Evolutionary conservation across 2,113 vertebrate genomes (phyloP).

Genomic region (Lophius piscatorius): DNA sequence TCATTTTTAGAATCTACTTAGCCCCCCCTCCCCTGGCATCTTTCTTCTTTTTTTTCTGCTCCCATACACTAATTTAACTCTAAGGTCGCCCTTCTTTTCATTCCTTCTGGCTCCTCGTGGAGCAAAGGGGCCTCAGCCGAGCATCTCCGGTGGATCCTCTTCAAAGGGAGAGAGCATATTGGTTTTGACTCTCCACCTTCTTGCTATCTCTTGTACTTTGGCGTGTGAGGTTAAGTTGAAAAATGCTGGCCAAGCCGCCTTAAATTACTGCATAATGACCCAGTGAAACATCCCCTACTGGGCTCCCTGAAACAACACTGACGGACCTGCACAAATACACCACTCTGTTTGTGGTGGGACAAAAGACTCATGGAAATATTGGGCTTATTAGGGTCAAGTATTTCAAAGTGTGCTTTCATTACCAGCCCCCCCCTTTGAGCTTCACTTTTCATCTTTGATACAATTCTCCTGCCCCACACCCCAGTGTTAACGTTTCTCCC

Average conservation of each 20-base stretch:
- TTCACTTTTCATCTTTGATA: constrained; percentile 48
- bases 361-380: constrained; percentile 64
- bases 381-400: constrained; percentile 53
- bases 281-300: constrained; percentile 57
- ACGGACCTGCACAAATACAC: too few relatives aligned
- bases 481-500: constrained; percentile 4
- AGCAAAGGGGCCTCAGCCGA: constrained; percentile 10
- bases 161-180: constrained; percentile 43
- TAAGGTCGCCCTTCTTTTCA: constrained; percentile 21
- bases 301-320: constrained; percentile 73
- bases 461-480: constrained; percentile 34
- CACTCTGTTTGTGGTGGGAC: constrained; percentile 43
- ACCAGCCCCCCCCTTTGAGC: constrained; percentile 45
- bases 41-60: not conserved
- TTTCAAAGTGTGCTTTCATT: constrained; percentile 50
- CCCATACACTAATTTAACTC: constrained; percentile 22
- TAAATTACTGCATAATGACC: constrained; percentile 65
- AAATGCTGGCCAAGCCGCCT: constrained; percentile 46
- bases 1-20: constrained; percentile 49
- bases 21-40: constrained; percentile 22
- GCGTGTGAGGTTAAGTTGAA: constrained; percentile 61
- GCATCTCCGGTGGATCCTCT: constrained; percentile 36
- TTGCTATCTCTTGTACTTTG: constrained; percentile 47
- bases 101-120: constrained; percentile 21
- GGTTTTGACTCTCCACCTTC: constrained; percentile 53